Evolutionary conservation across 2,797 vertebrate genomes (phyloP).

Genomic region (Leptodactylus fallax): DNA sequence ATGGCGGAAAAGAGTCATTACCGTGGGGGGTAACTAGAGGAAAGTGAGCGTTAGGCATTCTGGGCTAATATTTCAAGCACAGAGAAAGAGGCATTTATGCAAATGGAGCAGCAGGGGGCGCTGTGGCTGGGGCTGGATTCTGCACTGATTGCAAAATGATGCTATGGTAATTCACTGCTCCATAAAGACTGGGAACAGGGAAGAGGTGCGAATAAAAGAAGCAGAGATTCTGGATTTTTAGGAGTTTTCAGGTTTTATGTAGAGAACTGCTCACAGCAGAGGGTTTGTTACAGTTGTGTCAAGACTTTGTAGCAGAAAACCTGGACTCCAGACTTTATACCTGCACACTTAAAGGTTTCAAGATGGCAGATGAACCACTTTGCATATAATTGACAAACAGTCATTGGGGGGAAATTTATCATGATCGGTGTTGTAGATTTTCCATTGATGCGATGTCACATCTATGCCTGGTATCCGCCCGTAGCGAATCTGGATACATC

Average conservation of each 20-base stretch:
- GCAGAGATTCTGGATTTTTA: background rate
- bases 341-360: too few relatives aligned
- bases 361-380: too few relatives aligned
- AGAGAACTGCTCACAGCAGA: background rate
- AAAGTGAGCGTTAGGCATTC: slow-evolving; percentile 5
- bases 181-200: background rate
- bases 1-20: slow-evolving; percentile 12
- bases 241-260: background rate
- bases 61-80: slow-evolving; percentile 7
- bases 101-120: slow-evolving; percentile 23
- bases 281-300: background rate
- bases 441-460: too few relatives aligned
- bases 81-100: slow-evolving; percentile 30
- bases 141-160: background rate
- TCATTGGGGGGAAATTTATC: too few relatives aligned
- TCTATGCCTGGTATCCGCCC: too few relatives aligned
- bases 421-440: too few relatives aligned
- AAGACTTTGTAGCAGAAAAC: background rate
- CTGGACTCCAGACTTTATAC: background rate
- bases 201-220: background rate
- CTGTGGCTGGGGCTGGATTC: background rate
- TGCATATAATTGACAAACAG: too few relatives aligned
- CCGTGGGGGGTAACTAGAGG: background rate
- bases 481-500: too few relatives aligned
- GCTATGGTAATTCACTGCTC: background rate